Evolutionary conservation across 1,140 invertebrate genomes (phyloP), one percentile per base, ranked within the genome.

Genomic region (Nilaparvata lugens): DNA sequence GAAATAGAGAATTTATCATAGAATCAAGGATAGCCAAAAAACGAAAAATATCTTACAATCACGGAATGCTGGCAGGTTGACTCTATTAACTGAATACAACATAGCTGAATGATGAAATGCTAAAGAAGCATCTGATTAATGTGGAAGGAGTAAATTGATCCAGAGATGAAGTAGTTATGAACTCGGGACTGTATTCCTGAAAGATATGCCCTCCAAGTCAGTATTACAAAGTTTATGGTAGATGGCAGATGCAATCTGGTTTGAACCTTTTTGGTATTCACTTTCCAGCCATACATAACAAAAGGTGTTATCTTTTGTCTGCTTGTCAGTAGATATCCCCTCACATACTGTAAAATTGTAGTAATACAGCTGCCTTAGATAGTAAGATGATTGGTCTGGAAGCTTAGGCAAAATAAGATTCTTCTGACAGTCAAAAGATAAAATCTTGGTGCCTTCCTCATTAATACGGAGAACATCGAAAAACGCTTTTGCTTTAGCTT

Each of bases 401-500:
- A 72, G 28, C 67, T 68, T 68, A 3, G 70, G 70, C n/a, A 72
- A 40, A n/a, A 60, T 35, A 19, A 63, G 61, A 61, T 74, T 74
- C 68, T 75, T 74, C 64, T 75, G 69, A 45, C 69, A 75, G 60
- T 76, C 72, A 63, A 71, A 74, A 21, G 62, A 67, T 23, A 75
- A 56, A 4, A 56, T 40, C 16, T 31, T 19, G 7, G 11, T 19
- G 6, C 35, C 35, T 31, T 11, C 13, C 5, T 31, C 55, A 4
- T 3, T 25, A 21, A 11, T 7, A n/a, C 35, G 9, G 11, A 56
- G 31, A 35, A 14, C 14, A 28, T 13, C n/a, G 21, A 4, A 56
- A 56, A 56, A 56, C 2, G 14, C 31, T 28, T 56, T 21, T 35
- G 28, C 54, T 21, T 35, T 23, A 38, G 18, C 14, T 56, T 56